These are phyloP conservation scores for Clostera curtula DNA, from an alignment of 2,888 invertebrate species.

Conservation along the genomic window DNA sequence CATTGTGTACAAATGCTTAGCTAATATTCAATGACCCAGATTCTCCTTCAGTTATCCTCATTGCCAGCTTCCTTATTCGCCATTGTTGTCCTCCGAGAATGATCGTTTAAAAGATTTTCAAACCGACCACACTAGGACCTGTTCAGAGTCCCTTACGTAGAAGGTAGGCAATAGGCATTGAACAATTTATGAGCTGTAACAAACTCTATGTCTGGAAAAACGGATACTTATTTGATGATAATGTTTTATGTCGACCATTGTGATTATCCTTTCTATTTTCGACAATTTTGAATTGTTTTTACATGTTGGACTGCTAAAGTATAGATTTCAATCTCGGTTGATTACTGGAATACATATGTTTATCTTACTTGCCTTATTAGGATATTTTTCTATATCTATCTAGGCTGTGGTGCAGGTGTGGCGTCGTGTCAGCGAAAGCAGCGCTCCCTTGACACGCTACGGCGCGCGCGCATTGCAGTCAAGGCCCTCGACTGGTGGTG, in stretches of 20 bases:
- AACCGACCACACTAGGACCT: too few species aligned
- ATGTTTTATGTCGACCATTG: too few species aligned
- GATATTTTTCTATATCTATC: constrained; percentile 31
- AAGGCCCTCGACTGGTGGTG: constrained; percentile 51
- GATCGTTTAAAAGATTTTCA: too few species aligned
- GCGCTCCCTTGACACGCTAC: constrained; percentile 73
- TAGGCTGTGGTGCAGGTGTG: constrained; percentile 38
- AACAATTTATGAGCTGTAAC: too few species aligned
- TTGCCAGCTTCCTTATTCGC: constrained; percentile 11
- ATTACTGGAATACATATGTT: constrained; percentile 7
- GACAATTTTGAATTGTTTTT: too few species aligned
- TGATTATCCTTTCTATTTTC: too few species aligned
- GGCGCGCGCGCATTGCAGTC: constrained; percentile 72
- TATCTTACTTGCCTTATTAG: constrained; percentile 28
- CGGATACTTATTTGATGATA: too few species aligned
- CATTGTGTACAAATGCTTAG: constrained; percentile 47
- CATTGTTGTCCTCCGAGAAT: constrained; percentile 7
- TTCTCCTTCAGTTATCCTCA: constrained; percentile 31
- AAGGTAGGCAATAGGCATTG: too few species aligned
- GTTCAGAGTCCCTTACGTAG: too few species aligned
- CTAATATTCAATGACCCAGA: constrained; percentile 44
- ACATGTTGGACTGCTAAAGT: too few species aligned
- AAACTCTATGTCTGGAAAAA: too few species aligned
- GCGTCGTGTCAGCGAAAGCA: constrained; percentile 72
- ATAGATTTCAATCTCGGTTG: too few species aligned